Base-by-base conservation (phyloP, 2,797 vertebrate species). In the Sebastes cheni region DNA sequence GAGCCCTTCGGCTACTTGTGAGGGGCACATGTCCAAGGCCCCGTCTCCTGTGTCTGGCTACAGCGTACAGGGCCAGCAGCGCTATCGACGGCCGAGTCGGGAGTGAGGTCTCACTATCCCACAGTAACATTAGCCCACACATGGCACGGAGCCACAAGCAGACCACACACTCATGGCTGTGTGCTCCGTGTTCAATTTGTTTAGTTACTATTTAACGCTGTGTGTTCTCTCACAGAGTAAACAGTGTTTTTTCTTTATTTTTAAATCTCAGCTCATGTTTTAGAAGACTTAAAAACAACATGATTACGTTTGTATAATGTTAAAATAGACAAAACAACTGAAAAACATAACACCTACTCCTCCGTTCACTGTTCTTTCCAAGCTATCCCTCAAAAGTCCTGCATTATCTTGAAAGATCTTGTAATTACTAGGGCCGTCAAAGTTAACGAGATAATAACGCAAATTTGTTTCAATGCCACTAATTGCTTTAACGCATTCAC, bases 121-220 rank as follows among this genome's bases (percentile, higher is more conserved):
- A 75, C 83, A 58, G 81, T 84, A 83, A 86, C 78, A 82, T 85
- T 75, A 86, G 79, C 87, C 87, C 88, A 92, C 85, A 27, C 86
- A 84, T 77, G 84, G 89, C 69, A 77, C 5, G 6, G 20, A 87
- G 87, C 83, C 87, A 86, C 67, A 66, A 79, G 81, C 81, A 85
- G 74, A 85, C 75, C 77, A 79, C 77, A 86, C 73, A 83, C 77
- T 79, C 69, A 67, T 30, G 76, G 50, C 67, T 76, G 73, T 71
- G 72, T 71, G 67, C 76, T 80, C 76, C 69, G 54, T 46, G 54
- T 71, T 88, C 79, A 83, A 72, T 81, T 89, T 85, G 74, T 87
- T 64, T 64, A 82, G 67, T 64, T 79, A 76, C 72, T 23, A 42
- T 79, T 83, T 73, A 75, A 72, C 65, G 55, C 71, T 0, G 68